Base-by-base conservation (phyloP, 2,888 invertebrate species). In the Mythimna albipuncta region DNA sequence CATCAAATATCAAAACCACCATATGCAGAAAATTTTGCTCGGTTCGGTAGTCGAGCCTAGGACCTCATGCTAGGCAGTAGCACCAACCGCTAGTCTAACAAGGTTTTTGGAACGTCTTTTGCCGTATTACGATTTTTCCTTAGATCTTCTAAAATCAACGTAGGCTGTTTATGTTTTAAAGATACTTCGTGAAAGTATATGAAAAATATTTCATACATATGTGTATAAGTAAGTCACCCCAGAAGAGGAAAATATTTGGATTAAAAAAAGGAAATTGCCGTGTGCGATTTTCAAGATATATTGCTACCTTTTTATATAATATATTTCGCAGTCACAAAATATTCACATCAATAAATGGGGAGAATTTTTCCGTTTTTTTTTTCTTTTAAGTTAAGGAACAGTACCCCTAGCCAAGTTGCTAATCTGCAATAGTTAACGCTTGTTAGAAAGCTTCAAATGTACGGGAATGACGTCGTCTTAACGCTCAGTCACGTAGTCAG, bases 291-390 rank as follows among this genome's bases (percentile, higher is more conserved):
- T 77, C 52, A 58, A 35, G 38, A 64, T 64, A 54, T 41, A 77
- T 69, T 54, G 52, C 58, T 41, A 58, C 38, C 21, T 64, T 73
- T 26, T 58, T 58, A 58, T 77, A 59, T 32, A 47, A 21, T 63
- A 59, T 77, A 54, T 26, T 54, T 77, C 44, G 38, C 44, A 32
- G 13, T 64, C 38, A 59, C 70, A 75, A 58, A 66, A 76, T 50
- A 55, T 64, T 61, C 50, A n/a, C 11, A n/a, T 44, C 52, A 54
- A 71, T 64, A 41, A 47, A 55, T 2, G 11, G 19, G 2, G n/a
- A 7, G 47, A 11, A 0, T 73, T 11, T 41, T 74, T 50, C 47
- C 6, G 2, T 6, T 19, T n/a, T 26, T 2, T 5, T 68, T 68
- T 55, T 47, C 19, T 58, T 59, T n/a, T 32, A 6, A 21, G 10